Evolutionary conservation across 1,140 invertebrate species (phyloP).

Genomic region (Pissodes strobi): DNA sequence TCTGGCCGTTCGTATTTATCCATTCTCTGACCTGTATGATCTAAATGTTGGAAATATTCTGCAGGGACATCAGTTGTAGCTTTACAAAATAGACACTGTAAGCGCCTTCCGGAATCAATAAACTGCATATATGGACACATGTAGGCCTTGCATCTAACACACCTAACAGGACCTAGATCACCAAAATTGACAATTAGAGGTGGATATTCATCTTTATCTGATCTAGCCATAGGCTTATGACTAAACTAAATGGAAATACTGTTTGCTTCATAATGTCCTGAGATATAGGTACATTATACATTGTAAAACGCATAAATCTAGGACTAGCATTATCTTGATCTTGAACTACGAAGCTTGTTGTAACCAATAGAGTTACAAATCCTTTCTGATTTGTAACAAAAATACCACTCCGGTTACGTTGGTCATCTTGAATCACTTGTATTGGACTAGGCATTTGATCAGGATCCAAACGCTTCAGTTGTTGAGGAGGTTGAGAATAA

Average conservation of each 20-base stretch:
- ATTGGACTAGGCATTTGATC: slow-evolving; percentile 94
- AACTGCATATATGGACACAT: slow-evolving; percentile 99
- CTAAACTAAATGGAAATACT: slow-evolving; percentile 89
- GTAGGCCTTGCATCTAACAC: slow-evolving; percentile 97
- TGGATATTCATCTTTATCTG: slow-evolving; percentile 70
- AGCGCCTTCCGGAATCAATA: slow-evolving; percentile 93
- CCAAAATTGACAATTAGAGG: slow-evolving; percentile 91
- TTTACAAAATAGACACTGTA: slow-evolving; percentile 96
- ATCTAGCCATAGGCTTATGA: slow-evolving; percentile 87
- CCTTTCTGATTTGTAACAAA: slow-evolving; percentile 87
- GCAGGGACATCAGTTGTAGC: slow-evolving; percentile 92
- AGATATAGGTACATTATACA: slow-evolving; percentile 93
- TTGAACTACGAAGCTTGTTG: slow-evolving; percentile 89
- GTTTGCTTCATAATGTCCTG: slow-evolving; percentile 95
- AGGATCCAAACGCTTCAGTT: slow-evolving; percentile 78
- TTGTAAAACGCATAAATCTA: slow-evolving; percentile 80
- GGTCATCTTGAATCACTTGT: slow-evolving; percentile 81
- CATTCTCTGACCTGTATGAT: slow-evolving; percentile 90
- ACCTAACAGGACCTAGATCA: slow-evolving; percentile 90
- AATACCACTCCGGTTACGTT: slow-evolving; percentile 67
- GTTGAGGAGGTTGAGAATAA: slow-evolving; percentile 57
- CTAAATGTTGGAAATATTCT: slow-evolving; percentile 98
- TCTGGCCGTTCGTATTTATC: slow-evolving; percentile 95
- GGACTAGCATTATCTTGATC: slow-evolving; percentile 95
- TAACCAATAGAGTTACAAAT: slow-evolving; percentile 90